These are phyloP conservation scores for Torymus tubicola DNA, from an alignment of 2,888 invertebrate species.

Conservation along the genomic window DNA sequence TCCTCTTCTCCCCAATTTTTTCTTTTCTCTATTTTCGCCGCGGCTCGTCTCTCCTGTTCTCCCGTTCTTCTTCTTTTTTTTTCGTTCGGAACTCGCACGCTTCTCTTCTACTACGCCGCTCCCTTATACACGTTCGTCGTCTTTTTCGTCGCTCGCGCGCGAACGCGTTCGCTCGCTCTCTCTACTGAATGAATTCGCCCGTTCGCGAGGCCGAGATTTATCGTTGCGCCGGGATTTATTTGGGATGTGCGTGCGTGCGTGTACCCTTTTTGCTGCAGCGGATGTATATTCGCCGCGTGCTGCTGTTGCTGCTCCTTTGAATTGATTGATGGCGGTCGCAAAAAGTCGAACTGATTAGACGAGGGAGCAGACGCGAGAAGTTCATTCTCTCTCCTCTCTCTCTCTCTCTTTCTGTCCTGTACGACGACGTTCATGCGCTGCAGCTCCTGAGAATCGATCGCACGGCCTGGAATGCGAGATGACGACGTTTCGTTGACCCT, in stretches of 20 bases:
- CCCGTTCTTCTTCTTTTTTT: conserved; percentile 30
- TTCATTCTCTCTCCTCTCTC: not conserved
- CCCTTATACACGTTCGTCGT: not conserved
- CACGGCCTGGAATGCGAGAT: conserved; percentile 38
- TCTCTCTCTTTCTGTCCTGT: not conserved
- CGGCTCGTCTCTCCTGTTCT: not conserved
- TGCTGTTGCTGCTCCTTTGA: conserved; percentile 23
- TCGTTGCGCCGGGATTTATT: conserved; percentile 29
- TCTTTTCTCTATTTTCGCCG: too few species aligned
- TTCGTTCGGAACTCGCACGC: not conserved
- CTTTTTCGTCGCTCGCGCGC: not conserved
- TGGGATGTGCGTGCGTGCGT: not conserved
- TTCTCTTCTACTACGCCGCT: conserved; percentile 7
- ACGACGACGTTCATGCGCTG: not conserved
- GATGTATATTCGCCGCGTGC: not conserved
- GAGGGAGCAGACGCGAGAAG: not conserved
- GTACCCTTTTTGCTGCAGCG: not conserved
- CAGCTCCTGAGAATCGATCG: conserved; percentile 23
- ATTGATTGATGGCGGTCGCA: conserved; percentile 44
- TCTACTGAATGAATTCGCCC: conserved; percentile 42
- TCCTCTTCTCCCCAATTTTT: not conserved
- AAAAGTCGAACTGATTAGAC: conserved; percentile 46
- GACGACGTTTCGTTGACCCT: conserved; percentile 49
- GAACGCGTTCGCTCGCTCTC: not conserved
- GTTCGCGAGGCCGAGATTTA: conserved; percentile 28